Conservation (phyloP, 2,888 invertebrate genomes). For the Acleris literana region DNA sequence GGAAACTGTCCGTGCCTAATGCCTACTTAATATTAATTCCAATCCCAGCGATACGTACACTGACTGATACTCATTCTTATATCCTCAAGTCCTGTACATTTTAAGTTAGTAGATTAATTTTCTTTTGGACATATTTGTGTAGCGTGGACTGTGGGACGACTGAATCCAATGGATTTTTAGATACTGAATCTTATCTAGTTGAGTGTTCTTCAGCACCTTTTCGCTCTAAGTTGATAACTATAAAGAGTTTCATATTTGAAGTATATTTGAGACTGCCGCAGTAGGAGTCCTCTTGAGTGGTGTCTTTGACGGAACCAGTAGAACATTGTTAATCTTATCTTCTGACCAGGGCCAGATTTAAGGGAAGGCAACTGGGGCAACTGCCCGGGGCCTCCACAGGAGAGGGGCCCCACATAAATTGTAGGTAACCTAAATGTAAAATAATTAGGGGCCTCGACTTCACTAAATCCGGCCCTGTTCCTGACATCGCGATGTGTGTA, state of each 20-base stretch:
- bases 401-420: too few species aligned
- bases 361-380: too few species aligned
- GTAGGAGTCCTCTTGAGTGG: conserved; percentile 2
- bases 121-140: conserved; percentile 69
- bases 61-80: conserved; percentile 49
- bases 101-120: conserved; percentile 63
- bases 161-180: conserved; percentile 49
- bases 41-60: too few species aligned
- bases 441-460: too few species aligned
- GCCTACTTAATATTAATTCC: too few species aligned
- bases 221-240: conserved; percentile 36
- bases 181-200: conserved; percentile 56
- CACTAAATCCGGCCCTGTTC: too few species aligned
- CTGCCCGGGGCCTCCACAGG: too few species aligned
- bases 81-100: conserved; percentile 52
- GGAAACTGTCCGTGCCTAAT: too few species aligned
- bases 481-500: conserved; percentile 11
- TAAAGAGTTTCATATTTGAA: conserved; percentile 23
- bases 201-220: conserved; percentile 40
- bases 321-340: neutral
- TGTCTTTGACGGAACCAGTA: neutral
- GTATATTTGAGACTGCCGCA: conserved; percentile 9
- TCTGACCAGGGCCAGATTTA: too few species aligned
- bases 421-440: too few species aligned
- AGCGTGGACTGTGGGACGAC: conserved; percentile 49